A percentile compares a stretch with the other conserved stretches of the same genome.
phyloP scores from a whole-genome alignment of 2,113 vertebrate species.

The Tragelaphus buxtoni region DNA sequence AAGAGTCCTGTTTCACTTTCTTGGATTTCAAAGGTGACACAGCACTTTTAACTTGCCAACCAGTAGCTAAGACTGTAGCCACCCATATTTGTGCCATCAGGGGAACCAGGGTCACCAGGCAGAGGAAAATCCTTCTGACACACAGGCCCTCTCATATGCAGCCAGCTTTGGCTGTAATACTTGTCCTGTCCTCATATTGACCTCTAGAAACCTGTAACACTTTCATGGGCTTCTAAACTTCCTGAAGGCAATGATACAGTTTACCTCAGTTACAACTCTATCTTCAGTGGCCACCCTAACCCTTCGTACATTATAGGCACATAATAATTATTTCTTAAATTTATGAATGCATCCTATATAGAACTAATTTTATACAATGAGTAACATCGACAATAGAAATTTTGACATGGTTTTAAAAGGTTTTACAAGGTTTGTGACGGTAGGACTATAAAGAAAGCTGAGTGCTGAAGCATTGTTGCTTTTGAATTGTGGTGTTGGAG shows the following conservation, averaged over 20 bases:
- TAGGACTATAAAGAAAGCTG: not conserved
- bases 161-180: not conserved
- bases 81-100: rapidly evolving
- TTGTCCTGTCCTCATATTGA: not conserved
- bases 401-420: not conserved
- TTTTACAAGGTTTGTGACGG: not conserved
- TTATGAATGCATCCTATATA: not conserved
- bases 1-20: not conserved
- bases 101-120: not conserved
- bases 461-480: not conserved
- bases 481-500: not conserved
- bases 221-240: not conserved
- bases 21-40: not conserved
- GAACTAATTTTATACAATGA: not conserved
- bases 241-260: not conserved
- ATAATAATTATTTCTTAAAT: not conserved
- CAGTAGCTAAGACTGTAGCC: not conserved
- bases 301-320: not conserved
- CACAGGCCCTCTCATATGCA: not conserved
- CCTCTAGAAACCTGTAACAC: not conserved
- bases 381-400: not conserved
- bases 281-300: not conserved
- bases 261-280: not conserved
- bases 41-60: not conserved
- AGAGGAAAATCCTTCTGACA: not conserved